Percentiles rank a stretch among this genome's conserved stretches.
Conservation (phyloP, 2,797 vertebrate genomes). For the Mastacembelus armatus region DNA sequence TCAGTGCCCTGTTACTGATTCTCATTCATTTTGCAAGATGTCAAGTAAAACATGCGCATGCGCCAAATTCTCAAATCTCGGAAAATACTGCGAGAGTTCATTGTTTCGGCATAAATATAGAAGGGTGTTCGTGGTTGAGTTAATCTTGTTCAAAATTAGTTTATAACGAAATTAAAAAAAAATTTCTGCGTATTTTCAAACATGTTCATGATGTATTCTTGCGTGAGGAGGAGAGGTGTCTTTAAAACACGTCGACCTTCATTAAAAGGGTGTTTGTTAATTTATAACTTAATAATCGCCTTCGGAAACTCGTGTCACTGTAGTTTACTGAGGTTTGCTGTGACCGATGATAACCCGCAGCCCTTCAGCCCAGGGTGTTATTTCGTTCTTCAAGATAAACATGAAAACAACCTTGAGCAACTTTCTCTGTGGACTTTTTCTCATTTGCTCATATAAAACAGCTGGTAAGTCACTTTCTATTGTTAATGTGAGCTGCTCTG, state of each 20-base stretch:
- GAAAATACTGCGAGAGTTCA: slow-evolving; percentile 30
- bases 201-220: background rate
- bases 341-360: background rate
- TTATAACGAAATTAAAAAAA: too few species aligned
- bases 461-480: slow-evolving; percentile 44
- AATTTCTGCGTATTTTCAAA: background rate
- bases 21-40: accelerated
- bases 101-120: background rate
- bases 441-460: slow-evolving; percentile 23
- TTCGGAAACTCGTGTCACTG: background rate
- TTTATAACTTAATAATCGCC: slow-evolving; percentile 3
- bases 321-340: background rate
- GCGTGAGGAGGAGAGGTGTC: accelerated
- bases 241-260: background rate
- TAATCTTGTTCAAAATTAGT: background rate
- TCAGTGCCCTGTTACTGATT: background rate
- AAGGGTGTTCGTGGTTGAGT: background rate
- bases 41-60: slow-evolving; percentile 2
- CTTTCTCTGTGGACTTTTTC: slow-evolving; percentile 36
- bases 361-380: background rate
- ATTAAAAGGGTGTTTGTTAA: slow-evolving; percentile 9
- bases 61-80: accelerated
- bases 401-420: slow-evolving; percentile 10
- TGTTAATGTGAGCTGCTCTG: too few species aligned
- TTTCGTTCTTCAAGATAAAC: slow-evolving; percentile 5